phyloP scores from a whole-genome alignment of 1,140 invertebrate genomes.

The Eupristina koningsbergeri region DNA sequence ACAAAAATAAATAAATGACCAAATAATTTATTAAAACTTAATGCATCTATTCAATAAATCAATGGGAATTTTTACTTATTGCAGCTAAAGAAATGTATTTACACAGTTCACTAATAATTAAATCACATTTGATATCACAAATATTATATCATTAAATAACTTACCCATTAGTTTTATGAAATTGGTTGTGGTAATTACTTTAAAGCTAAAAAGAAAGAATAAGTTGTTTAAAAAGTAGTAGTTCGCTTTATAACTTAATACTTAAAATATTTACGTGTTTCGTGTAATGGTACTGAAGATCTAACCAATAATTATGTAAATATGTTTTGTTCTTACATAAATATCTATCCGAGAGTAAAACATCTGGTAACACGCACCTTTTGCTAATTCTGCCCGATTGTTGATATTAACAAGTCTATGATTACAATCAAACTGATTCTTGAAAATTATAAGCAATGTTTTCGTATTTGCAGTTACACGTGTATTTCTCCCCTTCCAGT shows the following conservation, averaged over 20 bases:
- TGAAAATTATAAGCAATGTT: not conserved
- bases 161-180: not conserved
- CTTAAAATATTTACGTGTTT: no score
- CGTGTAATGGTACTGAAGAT: no score
- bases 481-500: not conserved
- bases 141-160: not conserved
- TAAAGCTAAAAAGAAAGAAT: not conserved
- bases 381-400: not conserved
- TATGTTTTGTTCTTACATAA: not conserved
- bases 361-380: not conserved
- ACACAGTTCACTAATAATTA: not conserved
- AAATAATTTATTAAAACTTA: not conserved
- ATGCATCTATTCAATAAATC: not conserved
- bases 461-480: not conserved
- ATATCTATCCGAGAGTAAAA: not conserved
- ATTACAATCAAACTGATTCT: constrained; percentile 13
- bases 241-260: no score
- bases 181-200: not conserved
- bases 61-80: not conserved
- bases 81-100: not conserved
- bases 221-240: no score
- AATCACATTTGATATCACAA: not conserved
- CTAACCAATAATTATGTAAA: not conserved
- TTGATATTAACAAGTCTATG: not conserved
- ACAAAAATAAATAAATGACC: not conserved